Evolutionary conservation across 92 coral and sea anemone species (phyloP).

Genomic region (Ricordea florida): DNA sequence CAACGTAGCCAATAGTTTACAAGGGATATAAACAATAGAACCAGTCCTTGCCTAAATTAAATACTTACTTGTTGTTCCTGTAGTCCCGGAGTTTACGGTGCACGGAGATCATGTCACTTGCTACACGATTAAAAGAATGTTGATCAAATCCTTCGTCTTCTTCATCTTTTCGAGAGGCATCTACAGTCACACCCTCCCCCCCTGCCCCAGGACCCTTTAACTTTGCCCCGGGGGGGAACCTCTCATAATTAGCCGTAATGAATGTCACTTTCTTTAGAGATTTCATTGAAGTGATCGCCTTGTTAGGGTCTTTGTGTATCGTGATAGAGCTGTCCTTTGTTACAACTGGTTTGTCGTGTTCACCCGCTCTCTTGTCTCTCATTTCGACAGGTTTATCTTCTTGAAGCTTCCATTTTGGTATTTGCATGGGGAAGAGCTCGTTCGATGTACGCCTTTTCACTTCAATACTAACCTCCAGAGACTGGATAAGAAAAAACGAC

Average conservation of each 20-base stretch:
- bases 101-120: slow-evolving; percentile 83
- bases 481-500: slow-evolving; percentile 82
- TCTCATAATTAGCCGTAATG: slow-evolving; percentile 70
- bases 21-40: too few relatives aligned
- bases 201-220: slow-evolving; percentile 82
- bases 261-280: slow-evolving; percentile 35
- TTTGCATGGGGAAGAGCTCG: slow-evolving; percentile 55
- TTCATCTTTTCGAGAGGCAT: slow-evolving; percentile 53
- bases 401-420: slow-evolving; percentile 68
- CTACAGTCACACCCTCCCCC: slow-evolving; percentile 76
- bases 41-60: too few relatives aligned
- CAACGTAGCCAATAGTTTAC: too few relatives aligned
- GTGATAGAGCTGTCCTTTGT: background rate
- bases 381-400: background rate
- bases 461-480: slow-evolving; percentile 83
- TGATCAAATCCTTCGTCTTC: slow-evolving; percentile 77
- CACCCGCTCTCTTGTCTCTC: background rate
- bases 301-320: background rate
- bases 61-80: slow-evolving; percentile 74
- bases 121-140: slow-evolving; percentile 85
- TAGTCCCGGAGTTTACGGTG: slow-evolving; percentile 79
- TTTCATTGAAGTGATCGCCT: background rate
- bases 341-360: background rate
- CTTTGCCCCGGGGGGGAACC: slow-evolving; percentile 65
- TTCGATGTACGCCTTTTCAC: slow-evolving; percentile 70